A percentile compares a stretch with the other conserved stretches of the same genome.
Evolutionary conservation across 2,888 invertebrate species (phyloP).

Genomic region (Heliconius cydno): DNA sequence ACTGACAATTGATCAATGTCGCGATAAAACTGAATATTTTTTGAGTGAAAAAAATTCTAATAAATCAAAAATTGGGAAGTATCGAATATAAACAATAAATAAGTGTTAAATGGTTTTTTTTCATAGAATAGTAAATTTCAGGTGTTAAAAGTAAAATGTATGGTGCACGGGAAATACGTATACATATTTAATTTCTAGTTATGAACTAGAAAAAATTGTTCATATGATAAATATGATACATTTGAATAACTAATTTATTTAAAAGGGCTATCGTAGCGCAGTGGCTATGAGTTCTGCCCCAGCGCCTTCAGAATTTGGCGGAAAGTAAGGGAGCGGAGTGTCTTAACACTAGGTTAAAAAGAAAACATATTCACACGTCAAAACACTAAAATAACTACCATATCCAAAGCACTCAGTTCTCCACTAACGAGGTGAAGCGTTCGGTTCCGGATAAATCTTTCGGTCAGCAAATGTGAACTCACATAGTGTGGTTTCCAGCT

Average conservation of each 20-base stretch:
- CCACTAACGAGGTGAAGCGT: constrained; percentile 64
- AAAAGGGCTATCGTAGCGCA: background rate
- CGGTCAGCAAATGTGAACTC: constrained; percentile 55
- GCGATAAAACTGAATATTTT: constrained; percentile 28
- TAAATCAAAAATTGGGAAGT: constrained; percentile 31
- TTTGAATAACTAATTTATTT: background rate
- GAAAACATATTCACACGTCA: background rate
- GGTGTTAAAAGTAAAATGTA: background rate
- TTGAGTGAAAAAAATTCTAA: constrained; percentile 13
- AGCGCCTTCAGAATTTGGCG: background rate
- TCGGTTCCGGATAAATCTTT: constrained; percentile 61
- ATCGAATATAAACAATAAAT: constrained; percentile 22
- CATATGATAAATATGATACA: background rate
- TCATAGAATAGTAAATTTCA: background rate
- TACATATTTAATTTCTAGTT: constrained; percentile 7
- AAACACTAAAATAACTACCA: constrained; percentile 45
- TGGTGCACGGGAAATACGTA: background rate
- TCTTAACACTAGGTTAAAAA: background rate
- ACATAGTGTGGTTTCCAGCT: constrained; percentile 46
- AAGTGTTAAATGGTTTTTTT: background rate
- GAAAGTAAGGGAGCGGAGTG: background rate
- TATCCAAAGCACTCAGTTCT: constrained; percentile 53
- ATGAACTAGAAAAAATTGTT: background rate
- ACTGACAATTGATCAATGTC: constrained; percentile 41
- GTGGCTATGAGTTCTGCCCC: background rate